Base-by-base conservation (phyloP, 2,113 vertebrate genomes). In the Oncorhynchus kisutch region DNA sequence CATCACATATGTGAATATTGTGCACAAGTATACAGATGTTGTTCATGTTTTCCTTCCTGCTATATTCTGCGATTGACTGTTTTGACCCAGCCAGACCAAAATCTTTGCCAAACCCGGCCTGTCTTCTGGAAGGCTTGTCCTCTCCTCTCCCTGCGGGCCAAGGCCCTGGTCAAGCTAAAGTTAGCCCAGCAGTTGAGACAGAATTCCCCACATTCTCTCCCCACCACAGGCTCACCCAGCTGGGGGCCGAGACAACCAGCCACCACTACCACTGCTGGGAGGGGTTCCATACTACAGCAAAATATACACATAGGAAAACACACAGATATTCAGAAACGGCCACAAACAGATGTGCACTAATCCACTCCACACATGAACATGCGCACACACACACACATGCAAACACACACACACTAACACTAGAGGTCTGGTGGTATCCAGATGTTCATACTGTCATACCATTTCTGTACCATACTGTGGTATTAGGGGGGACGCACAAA, bases 231-330 rank as follows among this genome's bases (percentile, higher is more conserved):
- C 45, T 51, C 22, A 79, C 78, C 81, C 31, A 73, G 68, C 78
- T 85, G 83, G 82, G 86, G 82, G 83, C 84, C 86, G 80, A 48
- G 16, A 34, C 27, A 78, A 81, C 84, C 74, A 85, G 87, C 88
- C 89, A 85, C 87, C 80, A 72, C 88, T 88, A 84, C 88, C 81
- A 72, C 83, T 67, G 71, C 72, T 79, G 87, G 87, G 88, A 89
- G 80, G 16, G 84, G 84, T 87, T 91, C 85, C 87, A 85, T 84
- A 82, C 83, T 84, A 84, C 85, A 80, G 45, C 39, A 74, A 82
- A 82, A 91, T 81, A 82, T 72, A 84, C 83, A 82, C 80, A 78
- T 12, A 65, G 78, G 79, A 82, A 75, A 73, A 18, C 59, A 75
- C 78, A 80, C 31, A 34, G 39, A 11, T 45, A 45, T 45, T 45